phyloP scores from a whole-genome alignment of 2,888 invertebrate genomes.

The Ommatoiulus sabulosus region DNA sequence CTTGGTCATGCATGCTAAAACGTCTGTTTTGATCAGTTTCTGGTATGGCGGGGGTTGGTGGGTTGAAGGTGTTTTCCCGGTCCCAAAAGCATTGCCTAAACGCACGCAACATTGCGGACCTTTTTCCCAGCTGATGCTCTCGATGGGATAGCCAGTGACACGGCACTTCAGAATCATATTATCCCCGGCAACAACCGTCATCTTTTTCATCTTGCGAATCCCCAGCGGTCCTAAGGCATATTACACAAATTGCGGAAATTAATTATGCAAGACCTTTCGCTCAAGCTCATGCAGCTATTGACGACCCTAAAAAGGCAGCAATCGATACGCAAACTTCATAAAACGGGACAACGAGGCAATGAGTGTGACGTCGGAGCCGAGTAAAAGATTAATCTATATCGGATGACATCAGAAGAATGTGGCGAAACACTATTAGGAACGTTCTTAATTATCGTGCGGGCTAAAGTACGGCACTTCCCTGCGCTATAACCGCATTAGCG shows the following conservation, averaged over 20 bases:
- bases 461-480: background rate
- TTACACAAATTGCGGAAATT: background rate
- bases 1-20: too few species aligned
- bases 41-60: too few species aligned
- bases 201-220: conserved; percentile 75
- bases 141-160: conserved; percentile 67
- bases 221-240: conserved; percentile 49
- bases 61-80: too few species aligned
- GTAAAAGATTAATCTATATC: conserved; percentile 4
- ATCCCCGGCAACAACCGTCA: conserved; percentile 67
- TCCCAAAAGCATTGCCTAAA: too few species aligned
- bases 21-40: too few species aligned
- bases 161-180: conserved; percentile 65
- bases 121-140: conserved; percentile 66
- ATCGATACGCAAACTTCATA: background rate
- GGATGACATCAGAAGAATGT: conserved; percentile 16
- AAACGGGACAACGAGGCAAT: conserved; percentile 6
- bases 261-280: conserved; percentile 31
- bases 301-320: background rate
- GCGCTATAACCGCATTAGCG: conserved; percentile 23
- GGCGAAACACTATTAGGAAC: conserved; percentile 17
- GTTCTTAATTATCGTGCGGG: conserved; percentile 7
- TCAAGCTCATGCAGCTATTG: background rate
- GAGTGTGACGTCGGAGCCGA: background rate
- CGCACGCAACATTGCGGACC: too few species aligned